Evolutionary conservation across 1,140 invertebrate species (phyloP).

Genomic region (Octopus sinensis): DNA sequence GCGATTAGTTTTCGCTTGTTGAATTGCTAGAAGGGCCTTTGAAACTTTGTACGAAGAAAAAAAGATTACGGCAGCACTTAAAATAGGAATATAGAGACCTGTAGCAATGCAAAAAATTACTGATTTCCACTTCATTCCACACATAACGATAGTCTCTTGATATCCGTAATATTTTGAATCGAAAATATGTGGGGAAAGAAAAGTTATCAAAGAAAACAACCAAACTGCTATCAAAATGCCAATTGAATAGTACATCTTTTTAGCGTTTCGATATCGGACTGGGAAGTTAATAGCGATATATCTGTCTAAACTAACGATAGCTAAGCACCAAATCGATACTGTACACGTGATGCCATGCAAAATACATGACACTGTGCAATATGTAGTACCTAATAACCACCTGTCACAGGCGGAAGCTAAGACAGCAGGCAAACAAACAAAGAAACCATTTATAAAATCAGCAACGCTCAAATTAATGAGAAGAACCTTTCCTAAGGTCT

Average conservation of each 20-base stretch:
- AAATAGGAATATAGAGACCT: conserved; percentile 25
- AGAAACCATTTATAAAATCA: conserved; percentile 25
- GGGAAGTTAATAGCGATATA: conserved; percentile 31
- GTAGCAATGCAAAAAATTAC: conserved; percentile 31
- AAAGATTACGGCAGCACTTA: conserved; percentile 23
- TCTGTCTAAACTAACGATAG: conserved; percentile 30
- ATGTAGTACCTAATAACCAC: conserved; percentile 30
- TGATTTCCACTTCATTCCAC: conserved; percentile 33
- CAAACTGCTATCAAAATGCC: conserved; percentile 17
- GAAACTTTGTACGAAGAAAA: conserved; percentile 20
- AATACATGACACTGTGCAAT: conserved; percentile 31
- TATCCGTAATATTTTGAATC: conserved; percentile 27
- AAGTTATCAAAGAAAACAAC: conserved; percentile 25
- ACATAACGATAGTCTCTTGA: conserved; percentile 25
- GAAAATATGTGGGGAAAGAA: conserved; percentile 22
- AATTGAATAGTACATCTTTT: conserved; percentile 19
- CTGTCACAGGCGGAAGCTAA: conserved; percentile 17
- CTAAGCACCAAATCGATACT: conserved; percentile 34
- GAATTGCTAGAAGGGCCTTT: background rate
- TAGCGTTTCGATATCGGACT: conserved; percentile 21
- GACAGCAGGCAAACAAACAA: conserved; percentile 28
- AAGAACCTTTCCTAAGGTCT: conserved; percentile 23
- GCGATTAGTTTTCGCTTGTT: background rate
- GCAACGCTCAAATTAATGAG: conserved; percentile 30
- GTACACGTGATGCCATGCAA: conserved; percentile 29